Conservation (phyloP, 2,888 invertebrate species). For the Limnephilus rhombicus region DNA sequence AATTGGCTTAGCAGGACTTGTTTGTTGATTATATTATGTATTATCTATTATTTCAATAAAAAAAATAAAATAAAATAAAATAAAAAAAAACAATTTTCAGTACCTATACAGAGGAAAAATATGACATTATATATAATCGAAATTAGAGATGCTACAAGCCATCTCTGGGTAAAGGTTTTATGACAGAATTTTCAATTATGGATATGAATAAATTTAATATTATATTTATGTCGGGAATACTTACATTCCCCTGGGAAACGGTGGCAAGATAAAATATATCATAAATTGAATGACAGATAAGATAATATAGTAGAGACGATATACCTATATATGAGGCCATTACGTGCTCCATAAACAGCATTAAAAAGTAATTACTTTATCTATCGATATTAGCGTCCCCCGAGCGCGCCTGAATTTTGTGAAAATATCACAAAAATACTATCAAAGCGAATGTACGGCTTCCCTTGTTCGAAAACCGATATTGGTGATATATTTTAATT, state of each 20-base stretch:
- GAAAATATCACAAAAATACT: conserved; percentile 15
- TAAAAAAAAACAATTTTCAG: too few relatives aligned
- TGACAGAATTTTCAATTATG: too few relatives aligned
- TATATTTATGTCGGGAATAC: neutral
- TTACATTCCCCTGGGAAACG: neutral
- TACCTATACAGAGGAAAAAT: too few relatives aligned
- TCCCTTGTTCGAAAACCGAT: conserved; percentile 9
- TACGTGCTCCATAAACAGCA: neutral
- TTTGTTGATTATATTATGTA: too few relatives aligned
- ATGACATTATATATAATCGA: too few relatives aligned
- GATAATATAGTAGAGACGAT: neutral
- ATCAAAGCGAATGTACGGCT: conserved; percentile 20
- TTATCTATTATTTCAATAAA: too few relatives aligned
- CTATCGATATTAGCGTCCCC: conserved; percentile 5
- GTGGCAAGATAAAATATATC: neutral
- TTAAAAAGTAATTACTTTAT: conserved; percentile 25
- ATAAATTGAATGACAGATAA: conserved; percentile 1
- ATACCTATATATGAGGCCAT: neutral
- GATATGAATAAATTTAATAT: neutral
- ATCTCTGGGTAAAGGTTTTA: too few relatives aligned
- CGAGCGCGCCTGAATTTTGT: neutral
- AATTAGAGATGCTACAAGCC: too few relatives aligned
- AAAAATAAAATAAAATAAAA: too few relatives aligned
- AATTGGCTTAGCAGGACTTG: too few relatives aligned
- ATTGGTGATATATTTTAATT: conserved; percentile 32